Conservation (phyloP, 2,888 invertebrate genomes). For the Actias luna region DNA sequence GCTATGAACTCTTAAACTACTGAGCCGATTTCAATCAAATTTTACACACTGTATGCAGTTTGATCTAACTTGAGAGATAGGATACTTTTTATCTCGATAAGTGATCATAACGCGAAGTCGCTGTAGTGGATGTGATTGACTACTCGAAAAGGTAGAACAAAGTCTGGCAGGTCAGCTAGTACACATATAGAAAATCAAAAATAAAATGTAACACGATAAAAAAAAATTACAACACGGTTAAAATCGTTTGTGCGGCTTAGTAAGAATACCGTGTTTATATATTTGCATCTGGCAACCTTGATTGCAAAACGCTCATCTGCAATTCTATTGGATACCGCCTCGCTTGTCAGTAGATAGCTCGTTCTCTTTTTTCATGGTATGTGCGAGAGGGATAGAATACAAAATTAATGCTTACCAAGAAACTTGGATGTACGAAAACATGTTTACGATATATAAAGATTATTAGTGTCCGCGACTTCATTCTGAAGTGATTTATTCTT, state of each 20-base stretch:
- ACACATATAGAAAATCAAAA: too few species aligned
- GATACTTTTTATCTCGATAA: too few species aligned
- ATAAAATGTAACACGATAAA: too few species aligned
- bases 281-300: constrained; percentile 1
- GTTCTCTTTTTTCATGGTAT: neutral
- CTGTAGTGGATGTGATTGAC: too few species aligned
- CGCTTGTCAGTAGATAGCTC: neutral
- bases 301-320: constrained; percentile 4
- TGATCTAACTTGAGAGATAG: too few species aligned
- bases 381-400: neutral
- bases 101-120: too few species aligned
- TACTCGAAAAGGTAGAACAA: too few species aligned
- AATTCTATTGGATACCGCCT: constrained; percentile 1
- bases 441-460: neutral
- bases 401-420: neutral
- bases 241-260: neutral
- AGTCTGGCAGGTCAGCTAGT: too few species aligned
- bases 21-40: too few species aligned
- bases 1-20: too few species aligned
- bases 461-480: neutral
- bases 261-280: neutral
- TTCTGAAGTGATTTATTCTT: neutral
- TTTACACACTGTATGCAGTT: too few species aligned
- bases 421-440: constrained; percentile 3
- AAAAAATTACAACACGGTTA: neutral